Evolutionary conservation across 2,113 vertebrate genomes (phyloP).

Genomic region (Limanda limanda): DNA sequence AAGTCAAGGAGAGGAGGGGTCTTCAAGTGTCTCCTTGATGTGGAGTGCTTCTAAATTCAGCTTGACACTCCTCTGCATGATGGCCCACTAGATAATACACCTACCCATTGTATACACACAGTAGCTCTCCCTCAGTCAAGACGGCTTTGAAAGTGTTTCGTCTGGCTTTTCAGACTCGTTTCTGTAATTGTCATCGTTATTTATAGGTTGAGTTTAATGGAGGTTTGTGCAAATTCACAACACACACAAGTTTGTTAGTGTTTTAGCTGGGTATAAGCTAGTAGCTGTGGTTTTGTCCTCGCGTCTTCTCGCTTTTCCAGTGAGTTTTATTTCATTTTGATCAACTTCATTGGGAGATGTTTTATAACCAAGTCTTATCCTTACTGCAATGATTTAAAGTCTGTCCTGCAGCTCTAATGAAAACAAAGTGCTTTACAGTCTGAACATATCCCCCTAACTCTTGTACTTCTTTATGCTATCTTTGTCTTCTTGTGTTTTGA

Average conservation of each 20-base stretch:
- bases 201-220: not conserved
- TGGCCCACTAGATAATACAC: constrained; percentile 60
- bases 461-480: not conserved
- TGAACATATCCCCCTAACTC: not conserved
- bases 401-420: not conserved
- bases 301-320: no score
- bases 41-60: constrained; percentile 78
- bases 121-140: constrained; percentile 21
- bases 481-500: not conserved
- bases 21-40: constrained; percentile 75
- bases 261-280: no score
- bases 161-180: constrained; percentile 18
- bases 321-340: no score
- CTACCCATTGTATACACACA: constrained; percentile 8
- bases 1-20: constrained; percentile 70
- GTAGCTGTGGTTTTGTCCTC: no score
- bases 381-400: not conserved
- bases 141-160: not conserved
- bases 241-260: no score
- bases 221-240: no score
- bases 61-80: constrained; percentile 35
- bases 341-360: not conserved
- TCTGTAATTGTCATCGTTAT: not conserved
- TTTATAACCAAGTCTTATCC: not conserved
- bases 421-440: not conserved